phyloP scores from a whole-genome alignment of 92 coral and sea anemone species.

The Desmophyllum pertusum region DNA sequence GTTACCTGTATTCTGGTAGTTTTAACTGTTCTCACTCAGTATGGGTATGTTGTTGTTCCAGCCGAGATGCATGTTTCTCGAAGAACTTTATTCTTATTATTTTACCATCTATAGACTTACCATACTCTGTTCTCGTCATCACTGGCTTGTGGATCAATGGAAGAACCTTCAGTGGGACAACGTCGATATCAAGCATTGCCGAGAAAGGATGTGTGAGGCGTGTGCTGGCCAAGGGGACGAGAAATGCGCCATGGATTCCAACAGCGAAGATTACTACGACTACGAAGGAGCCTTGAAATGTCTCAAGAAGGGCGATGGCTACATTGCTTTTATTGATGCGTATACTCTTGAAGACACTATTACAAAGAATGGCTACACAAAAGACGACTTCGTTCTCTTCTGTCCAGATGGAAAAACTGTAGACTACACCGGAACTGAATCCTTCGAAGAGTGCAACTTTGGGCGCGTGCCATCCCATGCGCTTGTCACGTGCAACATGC shows the following conservation, averaged over 20 bases:
- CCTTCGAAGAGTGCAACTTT: conserved; percentile 60
- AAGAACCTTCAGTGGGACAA: conserved; percentile 47
- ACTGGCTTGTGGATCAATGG: conserved; percentile 50
- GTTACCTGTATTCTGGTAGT: no score
- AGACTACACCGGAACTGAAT: conserved; percentile 32
- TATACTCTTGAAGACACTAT: conserved; percentile 31
- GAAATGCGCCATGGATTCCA: conserved; percentile 48
- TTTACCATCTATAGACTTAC: conserved; percentile 6
- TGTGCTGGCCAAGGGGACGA: conserved; percentile 47
- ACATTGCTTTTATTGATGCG: conserved; percentile 62
- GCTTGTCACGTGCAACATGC: conserved; percentile 59
- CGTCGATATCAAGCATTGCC: conserved; percentile 34
- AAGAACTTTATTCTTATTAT: neutral
- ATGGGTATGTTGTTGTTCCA: no score
- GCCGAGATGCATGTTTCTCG: neutral
- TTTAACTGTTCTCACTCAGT: no score
- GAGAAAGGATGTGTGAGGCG: conserved; percentile 50
- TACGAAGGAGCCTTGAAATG: conserved; percentile 35
- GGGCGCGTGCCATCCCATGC: conserved; percentile 60
- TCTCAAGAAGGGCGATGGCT: conserved; percentile 27
- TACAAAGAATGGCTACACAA: neutral
- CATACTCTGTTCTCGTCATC: conserved; percentile 35
- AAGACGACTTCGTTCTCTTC: conserved; percentile 47
- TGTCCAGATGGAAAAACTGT: conserved; percentile 60
- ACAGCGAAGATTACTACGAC: conserved; percentile 24